A percentile compares a stretch with the other conserved stretches of the same genome.
These are phyloP conservation scores for Drosophila auraria DNA, from an alignment of 1,140 invertebrate species.

Conservation along the genomic window DNA sequence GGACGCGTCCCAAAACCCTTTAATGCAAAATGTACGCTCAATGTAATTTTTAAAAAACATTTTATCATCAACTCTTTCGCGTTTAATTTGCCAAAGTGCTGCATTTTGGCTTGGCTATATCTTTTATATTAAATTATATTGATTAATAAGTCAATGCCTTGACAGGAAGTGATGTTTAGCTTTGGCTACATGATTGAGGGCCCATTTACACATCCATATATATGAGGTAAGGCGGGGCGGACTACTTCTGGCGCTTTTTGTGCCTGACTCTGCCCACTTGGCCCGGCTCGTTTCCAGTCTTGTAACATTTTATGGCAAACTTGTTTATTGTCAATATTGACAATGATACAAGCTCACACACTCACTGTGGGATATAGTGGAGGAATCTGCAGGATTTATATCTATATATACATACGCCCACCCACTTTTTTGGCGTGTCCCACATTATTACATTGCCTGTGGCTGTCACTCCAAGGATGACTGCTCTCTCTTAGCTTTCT, in stretches of 20 bases:
- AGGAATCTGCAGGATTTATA: constrained; percentile 3
- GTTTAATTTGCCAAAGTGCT: constrained; percentile 72
- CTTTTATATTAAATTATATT: constrained; percentile 29
- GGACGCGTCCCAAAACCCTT: constrained; percentile 28
- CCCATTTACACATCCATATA: constrained; percentile 48
- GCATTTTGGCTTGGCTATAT: constrained; percentile 5
- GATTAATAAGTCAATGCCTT: constrained; percentile 76
- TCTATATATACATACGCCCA: constrained; percentile 13
- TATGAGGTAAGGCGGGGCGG: constrained; percentile 8
- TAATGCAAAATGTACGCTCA: constrained; percentile 61
- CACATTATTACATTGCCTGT: constrained; percentile 71
- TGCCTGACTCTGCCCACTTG: constrained; percentile 31
- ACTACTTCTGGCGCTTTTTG: background rate
- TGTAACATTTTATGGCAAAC: constrained; percentile 79
- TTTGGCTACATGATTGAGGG: constrained; percentile 66
- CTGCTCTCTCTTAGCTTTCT: constrained; percentile 53
- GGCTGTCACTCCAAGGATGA: constrained; percentile 52
- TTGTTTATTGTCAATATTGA: constrained; percentile 84
- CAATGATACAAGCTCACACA: constrained; percentile 58
- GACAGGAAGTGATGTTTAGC: constrained; percentile 56
- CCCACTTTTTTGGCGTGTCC: constrained; percentile 35
- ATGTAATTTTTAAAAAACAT: constrained; percentile 80
- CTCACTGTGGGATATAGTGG: constrained; percentile 1
- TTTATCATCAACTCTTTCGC: constrained; percentile 39
- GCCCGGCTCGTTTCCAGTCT: constrained; percentile 33